Base-by-base conservation (phyloP, 1,140 invertebrate species). In the Zaprionus ornatus region DNA sequence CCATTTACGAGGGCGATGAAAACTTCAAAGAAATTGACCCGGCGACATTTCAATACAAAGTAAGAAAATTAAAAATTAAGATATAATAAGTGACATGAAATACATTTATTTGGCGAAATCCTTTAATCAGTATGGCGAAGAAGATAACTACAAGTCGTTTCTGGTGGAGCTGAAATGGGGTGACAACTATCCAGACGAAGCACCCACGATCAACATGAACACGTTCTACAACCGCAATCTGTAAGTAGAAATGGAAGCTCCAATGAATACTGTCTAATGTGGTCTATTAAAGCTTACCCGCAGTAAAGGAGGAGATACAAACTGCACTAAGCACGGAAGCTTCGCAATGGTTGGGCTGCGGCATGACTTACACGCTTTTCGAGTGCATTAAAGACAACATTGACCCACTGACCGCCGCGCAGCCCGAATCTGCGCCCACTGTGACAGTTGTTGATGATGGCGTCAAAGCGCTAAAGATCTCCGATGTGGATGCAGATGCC, bases 361-460 rank as follows among this genome's bases (percentile, higher is more conserved):
- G 97, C 40, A 98, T 99, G 97, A 99, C 98, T 1, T 99, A 98
- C 87, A 97, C 97, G 4, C 91, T 99, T 35, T 98, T 99, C 93
- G 98, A 99, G 93, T 98, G 95, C 92, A 94, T 98, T 17, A 98
- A 98, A 92, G 98, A 99, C 91, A 96, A 96, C 91, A 93, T 95
- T 25, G 87, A 95, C 1, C 95, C 96, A 52, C 93, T 98, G 68
- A 93, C 97, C 12, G 93, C 93, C 1, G 94, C 94, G 9, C 97
- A 98, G 88, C 95, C 95, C 23, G 95, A 96, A 12, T 91, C 92
- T 56, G 87, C 84, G 1, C 92, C 92, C 5, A 64, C 74, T 17
- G 7, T 84, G 4, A 67, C 83, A 13, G 64, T 67, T 57, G 69
- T 80, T 6, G 80, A 77, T 21, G 82, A 84, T 19, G 77, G 91